phyloP scores from a whole-genome alignment of 1,140 invertebrate genomes.

The Diploscapter pachys region DNA sequence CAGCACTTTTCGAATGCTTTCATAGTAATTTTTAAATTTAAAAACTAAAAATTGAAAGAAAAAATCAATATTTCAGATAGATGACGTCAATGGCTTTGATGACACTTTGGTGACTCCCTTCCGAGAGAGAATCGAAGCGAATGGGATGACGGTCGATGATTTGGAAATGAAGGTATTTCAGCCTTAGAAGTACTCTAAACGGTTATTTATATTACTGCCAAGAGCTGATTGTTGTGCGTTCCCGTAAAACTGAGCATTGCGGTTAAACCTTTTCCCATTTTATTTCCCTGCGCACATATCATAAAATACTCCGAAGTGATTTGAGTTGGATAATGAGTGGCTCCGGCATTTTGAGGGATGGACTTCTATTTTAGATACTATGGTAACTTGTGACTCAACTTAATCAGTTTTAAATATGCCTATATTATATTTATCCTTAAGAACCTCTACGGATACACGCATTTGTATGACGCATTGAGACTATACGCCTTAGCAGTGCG shows the following conservation, averaged over 20 bases:
- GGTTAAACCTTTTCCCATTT: no score
- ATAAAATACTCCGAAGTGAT: no score
- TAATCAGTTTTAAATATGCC: not conserved
- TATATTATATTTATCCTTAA: conserved; percentile 25
- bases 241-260: no score
- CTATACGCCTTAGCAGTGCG: conserved; percentile 47
- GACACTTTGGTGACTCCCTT: conserved; percentile 48
- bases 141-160: conserved; percentile 42
- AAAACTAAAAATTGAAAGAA: not conserved
- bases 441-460: conserved; percentile 52
- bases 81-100: conserved; percentile 53
- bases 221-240: no score
- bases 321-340: no score
- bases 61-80: conserved; percentile 39
- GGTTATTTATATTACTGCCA: no score
- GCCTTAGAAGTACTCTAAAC: no score
- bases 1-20: conserved; percentile 55
- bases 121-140: conserved; percentile 43
- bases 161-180: conserved; percentile 28
- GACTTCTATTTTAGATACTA: no score
- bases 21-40: conserved; percentile 38
- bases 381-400: not conserved
- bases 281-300: no score
- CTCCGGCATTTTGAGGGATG: no score
- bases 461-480: conserved; percentile 50